These are phyloP conservation scores for Dromaius novaehollandiae DNA, from an alignment of 2,113 vertebrate genomes.

Conservation along the genomic window DNA sequence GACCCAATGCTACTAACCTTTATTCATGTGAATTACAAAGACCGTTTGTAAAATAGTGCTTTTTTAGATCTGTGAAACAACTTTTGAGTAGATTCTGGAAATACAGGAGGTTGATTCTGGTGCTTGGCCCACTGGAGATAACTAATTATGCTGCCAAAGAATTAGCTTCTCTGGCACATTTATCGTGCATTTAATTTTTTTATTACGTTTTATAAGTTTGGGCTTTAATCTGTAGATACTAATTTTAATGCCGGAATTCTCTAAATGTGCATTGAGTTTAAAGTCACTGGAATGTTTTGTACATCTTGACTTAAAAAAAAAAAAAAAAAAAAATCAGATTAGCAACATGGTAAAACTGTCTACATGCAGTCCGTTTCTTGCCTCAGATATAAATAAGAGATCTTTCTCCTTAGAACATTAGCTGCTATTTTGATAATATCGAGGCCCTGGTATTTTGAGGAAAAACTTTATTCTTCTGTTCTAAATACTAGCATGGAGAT, in stretches of 20 bases:
- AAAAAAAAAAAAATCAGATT: background rate
- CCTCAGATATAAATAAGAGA: background rate
- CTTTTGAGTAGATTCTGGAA: background rate
- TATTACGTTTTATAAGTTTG: background rate
- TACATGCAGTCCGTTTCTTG: background rate
- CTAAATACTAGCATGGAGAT: background rate
- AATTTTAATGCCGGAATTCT: background rate
- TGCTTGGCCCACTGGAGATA: background rate
- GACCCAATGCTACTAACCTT: background rate
- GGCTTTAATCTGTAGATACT: background rate
- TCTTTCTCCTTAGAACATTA: background rate
- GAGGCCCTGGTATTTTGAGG: background rate
- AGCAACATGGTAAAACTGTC: background rate
- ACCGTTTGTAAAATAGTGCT: background rate
- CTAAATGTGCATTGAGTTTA: background rate
- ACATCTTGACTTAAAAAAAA: background rate
- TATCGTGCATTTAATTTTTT: background rate
- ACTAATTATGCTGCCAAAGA: background rate
- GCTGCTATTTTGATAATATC: background rate
- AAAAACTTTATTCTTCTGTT: rapidly evolving
- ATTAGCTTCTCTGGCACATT: background rate
- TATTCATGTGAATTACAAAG: background rate
- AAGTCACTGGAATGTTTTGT: background rate
- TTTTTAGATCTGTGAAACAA: background rate
- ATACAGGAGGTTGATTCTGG: background rate